Base-by-base conservation (phyloP, 1,140 invertebrate genomes). In the Drosophila seguyi region DNA sequence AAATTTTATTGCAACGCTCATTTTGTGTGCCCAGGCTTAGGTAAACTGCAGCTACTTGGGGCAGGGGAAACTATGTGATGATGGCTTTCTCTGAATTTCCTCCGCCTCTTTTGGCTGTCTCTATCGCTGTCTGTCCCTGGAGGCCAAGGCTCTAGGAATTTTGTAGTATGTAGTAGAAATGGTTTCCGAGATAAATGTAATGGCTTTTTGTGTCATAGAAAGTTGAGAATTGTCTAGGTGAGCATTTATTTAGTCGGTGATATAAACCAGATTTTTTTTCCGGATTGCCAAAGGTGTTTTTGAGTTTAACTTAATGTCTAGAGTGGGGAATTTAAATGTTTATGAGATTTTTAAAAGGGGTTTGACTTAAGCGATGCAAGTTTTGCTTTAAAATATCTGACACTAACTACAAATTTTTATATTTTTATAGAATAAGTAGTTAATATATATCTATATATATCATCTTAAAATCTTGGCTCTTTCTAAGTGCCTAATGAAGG, bases 1-100 rank as follows among this genome's bases (percentile, higher is more conserved):
- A 71, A 82, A 72, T 77, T 82, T 73, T 78, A 82, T 82, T 81
- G 79, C 74, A 76, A 58, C 73, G 69, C 79, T 81, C 75, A 72
- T 81, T 77, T 82, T 58, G 61, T 81, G 55, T 66, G 68, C 67
- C 68, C 75, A 47, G 57, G 39, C 57, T 79, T 59, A 63, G 78
- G 56, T 48, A 58, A 75, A 73, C 77, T 81, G 77, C 78, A 81
- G 50, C 55, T 55, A 20, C 7, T 58, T 47, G 41, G 39, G 41
- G 34, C 18, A 18, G 22, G 27, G 36, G 41, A 7, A 50, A 48
- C 68, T 58, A 72, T 59, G 53, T 72, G 68, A 72, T 72, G 68
- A 72, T 72, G 68, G 52, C 68, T 67, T 66, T 69, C 66, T 55
- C 14, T 53, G 22, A 48, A 48, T 52, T 34, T 67, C 55, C 38